A percentile compares a stretch with the other conserved stretches of the same genome.
These are phyloP conservation scores for Xiphias gladius DNA, from an alignment of 2,113 vertebrate genomes.

Conservation along the genomic window DNA sequence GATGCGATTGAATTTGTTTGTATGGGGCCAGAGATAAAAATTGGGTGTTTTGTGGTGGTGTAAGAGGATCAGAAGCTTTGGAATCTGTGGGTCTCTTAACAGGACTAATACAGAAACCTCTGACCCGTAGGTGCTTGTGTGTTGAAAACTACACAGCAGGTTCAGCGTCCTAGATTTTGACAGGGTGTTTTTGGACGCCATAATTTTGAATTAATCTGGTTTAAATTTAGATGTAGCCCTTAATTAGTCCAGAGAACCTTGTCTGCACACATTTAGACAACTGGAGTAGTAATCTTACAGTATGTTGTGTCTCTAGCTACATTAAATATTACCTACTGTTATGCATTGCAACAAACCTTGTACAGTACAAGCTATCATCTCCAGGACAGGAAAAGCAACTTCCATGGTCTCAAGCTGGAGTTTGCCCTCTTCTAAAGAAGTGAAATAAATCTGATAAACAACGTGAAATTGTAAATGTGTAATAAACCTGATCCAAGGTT, in stretches of 20 bases:
- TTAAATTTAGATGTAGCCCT: conserved; percentile 18
- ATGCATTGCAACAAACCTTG: not conserved
- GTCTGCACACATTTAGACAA: not conserved
- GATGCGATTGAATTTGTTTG: conserved; percentile 57
- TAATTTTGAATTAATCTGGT: not conserved
- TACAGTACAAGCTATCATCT: not conserved
- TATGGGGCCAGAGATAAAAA: conserved; percentile 69
- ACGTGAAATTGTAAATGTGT: not conserved
- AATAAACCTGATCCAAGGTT: not conserved
- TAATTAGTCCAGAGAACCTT: not conserved
- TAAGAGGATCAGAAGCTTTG: conserved; percentile 75
- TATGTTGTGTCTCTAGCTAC: not conserved
- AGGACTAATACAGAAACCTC: conserved; percentile 43
- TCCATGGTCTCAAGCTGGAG: not conserved
- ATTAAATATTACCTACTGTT: not conserved
- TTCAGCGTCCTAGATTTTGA: not conserved
- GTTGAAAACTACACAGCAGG: conserved; percentile 23
- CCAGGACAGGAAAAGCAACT: not conserved
- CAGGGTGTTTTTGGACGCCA: not conserved
- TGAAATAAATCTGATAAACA: not conserved
- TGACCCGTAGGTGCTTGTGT: conserved; percentile 18
- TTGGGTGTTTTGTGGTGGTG: conserved; percentile 62
- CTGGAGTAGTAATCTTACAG: not conserved
- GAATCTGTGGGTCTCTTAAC: conserved; percentile 59
- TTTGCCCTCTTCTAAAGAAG: not conserved